Evolutionary conservation across 1,140 invertebrate genomes (phyloP), one percentile per base, ranked within the genome.

Genomic region (Ctenoplectra terminalis): DNA sequence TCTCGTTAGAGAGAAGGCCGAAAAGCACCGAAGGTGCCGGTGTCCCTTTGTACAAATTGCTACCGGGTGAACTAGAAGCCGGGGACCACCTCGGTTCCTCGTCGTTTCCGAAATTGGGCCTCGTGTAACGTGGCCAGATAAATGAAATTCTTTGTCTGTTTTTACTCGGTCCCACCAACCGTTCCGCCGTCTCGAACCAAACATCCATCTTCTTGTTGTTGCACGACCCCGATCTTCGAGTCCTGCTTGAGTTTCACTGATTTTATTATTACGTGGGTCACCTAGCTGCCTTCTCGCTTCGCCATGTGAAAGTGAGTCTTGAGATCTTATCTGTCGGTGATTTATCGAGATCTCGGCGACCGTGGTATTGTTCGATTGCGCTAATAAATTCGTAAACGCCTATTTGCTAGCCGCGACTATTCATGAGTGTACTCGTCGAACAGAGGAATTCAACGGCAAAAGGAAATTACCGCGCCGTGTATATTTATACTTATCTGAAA

Each of bases 1-100:
- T 71, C 77, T 84, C 82, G 71, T 85, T 85, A 81, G 66, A 81
- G 50, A 40, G 29, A 20, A 54, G 60, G 61, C 63, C 7, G 52
- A 60, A 74, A 70, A 84, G 61, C 43, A 50, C 5, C 34, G 50
- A 48, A 81, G 40, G 71, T 75, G 79, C 61, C 71, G 79, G 48
- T 58, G 61, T 7, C 48, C 31, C 61, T 63, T 72, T 77, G 31
- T 83, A 61, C 58, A 66, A 70, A 75, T 72, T 81, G 70, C 61
- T 81, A 74, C 71, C 71, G 72, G 69, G 13, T 54, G 58, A 73
- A 63, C 17, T n/a, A 20, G 56, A 43, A 48, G 9, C 61, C 73
- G 1, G 11, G 29, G 40, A 70, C 66, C 64, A 78, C 66, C 75
- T 11, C 7, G 3, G 15, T 52, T 26, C n/a, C 23, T 5, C 11